Base-by-base conservation (phyloP, 2,113 vertebrate species). In the Struthio camelus region DNA sequence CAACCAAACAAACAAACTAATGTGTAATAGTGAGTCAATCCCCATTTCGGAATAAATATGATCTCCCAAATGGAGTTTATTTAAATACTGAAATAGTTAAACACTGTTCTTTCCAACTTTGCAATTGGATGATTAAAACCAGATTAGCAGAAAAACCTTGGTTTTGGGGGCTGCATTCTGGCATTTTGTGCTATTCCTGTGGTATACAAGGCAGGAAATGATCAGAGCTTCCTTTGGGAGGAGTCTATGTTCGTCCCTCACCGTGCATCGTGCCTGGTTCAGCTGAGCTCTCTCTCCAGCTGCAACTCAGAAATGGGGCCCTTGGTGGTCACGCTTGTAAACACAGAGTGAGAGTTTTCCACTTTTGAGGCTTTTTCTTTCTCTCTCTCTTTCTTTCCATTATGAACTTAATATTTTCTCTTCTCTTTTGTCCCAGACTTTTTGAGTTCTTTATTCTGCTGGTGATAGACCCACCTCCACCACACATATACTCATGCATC, bases 271-370 rank as follows among this genome's bases (percentile, higher is more conserved):
- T 70, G n/a, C 56, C 56, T 34, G 2, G 5, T 76, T 20, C 54
- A 5, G 2, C 27, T 77, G 61, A 91, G 19, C 32, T 42, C 80
- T 64, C 80, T 64, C 40, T 54, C 36, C 59, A 66, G 6, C 8
- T 14, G 1, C n/a, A 56, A 14, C 17, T 82, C 48, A 56, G 32
- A 40, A 42, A 2, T 28, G 34, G 13, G 8, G 1, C 9, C 36
- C 56, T 42, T 22, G 12, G 19, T 1, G 0, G 24, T 59, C n/a
- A 44, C 13, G 6, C 0, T 0, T 34, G 11, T 36, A 80, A 69
- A 48, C 44, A 13, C 42, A 25, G 56, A 58, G 18, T 38, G 9
- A 53, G 50, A 53, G n/a, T 40, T 51, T 73, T 54, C 64, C 38
- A 54, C 38, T 73, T 40, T 22, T 54, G 10, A 54, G 25, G 9